Evolutionary conservation across 2,888 invertebrate species (phyloP), one percentile per base, ranked within the genome.

Genomic region (Phania funesta): DNA sequence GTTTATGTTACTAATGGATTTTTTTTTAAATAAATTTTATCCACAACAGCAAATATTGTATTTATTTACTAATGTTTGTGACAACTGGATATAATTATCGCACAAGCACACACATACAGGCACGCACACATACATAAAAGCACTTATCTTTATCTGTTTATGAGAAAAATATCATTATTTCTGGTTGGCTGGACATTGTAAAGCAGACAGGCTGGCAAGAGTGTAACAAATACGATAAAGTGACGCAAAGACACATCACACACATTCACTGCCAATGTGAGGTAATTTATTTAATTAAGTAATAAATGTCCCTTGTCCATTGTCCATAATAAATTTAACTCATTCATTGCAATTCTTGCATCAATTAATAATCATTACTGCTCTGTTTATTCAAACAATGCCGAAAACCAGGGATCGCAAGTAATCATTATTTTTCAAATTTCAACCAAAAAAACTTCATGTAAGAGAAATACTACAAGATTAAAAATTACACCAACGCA

Each of bases 241-340:
- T 38, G 3, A 1, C 11, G 11, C 11, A 38, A 13, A 9, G 3
- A 38, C n/a, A n/a, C n/a, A n/a, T 1, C 9, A 35, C 35, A 35
- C 0, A 44, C 16, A 46, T 16, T 20, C 13, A 26, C 20, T 8
- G 3, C 3, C 16, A 16, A 18, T 58, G 24, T 16, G 13, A 46
- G 32, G 24, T 24, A 24, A 35, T 64, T 62, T 35, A 13, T 22
- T 71, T 78, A 64, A 50, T 78, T 70, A 64, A 56, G 56, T 71
- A 50, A 48, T 70, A 48, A 62, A 56, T 41, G 38, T 56, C 38
- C n/a, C n/a, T 46, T 67, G 44, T 7, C 18, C 26, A 38, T 13
- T 68, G 24, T 29, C 29, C 52, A 46, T 35, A 38, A 56, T 60
- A 18, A 5, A 16, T 54, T 60, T 46, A 35, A 54, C 29, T 56